Evolutionary conservation across 2,888 invertebrate species (phyloP).

Genomic region (Taenaris catops): DNA sequence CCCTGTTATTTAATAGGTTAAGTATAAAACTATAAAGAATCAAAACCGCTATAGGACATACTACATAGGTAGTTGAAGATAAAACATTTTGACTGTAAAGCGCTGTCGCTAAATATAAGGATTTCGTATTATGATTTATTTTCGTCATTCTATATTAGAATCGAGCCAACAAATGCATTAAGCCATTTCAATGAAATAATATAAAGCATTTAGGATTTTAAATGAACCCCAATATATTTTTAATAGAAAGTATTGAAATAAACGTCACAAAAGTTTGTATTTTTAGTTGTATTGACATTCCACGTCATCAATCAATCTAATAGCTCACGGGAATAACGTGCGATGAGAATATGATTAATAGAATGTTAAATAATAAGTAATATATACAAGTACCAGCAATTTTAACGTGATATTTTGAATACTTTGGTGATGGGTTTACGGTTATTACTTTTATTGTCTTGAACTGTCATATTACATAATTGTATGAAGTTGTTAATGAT

Average conservation of each 20-base stretch:
- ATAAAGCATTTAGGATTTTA: background rate
- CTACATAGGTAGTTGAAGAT: no score
- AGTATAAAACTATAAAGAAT: no score
- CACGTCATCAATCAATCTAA: slow-evolving; percentile 69
- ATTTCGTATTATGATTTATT: slow-evolving; percentile 22
- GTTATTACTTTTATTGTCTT: no score
- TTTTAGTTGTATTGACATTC: slow-evolving; percentile 44
- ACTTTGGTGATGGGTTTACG: no score
- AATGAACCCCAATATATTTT: background rate
- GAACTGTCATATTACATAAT: no score
- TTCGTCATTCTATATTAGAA: slow-evolving; percentile 16
- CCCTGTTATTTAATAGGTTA: no score
- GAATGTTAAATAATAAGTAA: background rate
- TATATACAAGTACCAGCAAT: background rate
- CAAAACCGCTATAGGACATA: no score
- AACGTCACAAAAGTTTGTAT: slow-evolving; percentile 2
- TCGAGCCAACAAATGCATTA: slow-evolving; percentile 22
- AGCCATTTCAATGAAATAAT: slow-evolving; percentile 7
- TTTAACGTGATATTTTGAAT: no score
- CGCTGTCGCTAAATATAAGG: slow-evolving; percentile 19
- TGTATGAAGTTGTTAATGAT: no score
- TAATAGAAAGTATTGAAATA: background rate
- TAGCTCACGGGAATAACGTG: slow-evolving; percentile 38
- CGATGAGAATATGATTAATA: slow-evolving; percentile 11
- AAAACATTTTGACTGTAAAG: no score